Conservation (phyloP, 1,140 invertebrate species). For the Cotesia chilonis region DNA sequence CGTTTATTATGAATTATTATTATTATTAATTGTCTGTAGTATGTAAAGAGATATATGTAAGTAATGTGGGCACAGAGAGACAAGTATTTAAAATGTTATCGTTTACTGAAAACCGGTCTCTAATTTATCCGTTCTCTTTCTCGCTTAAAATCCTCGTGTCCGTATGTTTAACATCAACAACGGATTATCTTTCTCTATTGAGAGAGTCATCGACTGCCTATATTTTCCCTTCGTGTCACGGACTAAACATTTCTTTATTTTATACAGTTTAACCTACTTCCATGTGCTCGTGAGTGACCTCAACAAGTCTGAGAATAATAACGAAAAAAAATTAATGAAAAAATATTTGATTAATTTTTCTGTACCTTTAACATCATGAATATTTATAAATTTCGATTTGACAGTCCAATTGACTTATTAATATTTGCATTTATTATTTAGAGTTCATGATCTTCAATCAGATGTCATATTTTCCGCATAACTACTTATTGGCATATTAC, state of each 20-base stretch:
- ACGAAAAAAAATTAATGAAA: not conserved
- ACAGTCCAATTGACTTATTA: no score
- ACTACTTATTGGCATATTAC: no score
- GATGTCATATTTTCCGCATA: no score
- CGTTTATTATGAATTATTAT: no score
- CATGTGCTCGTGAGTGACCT: slow-evolving; percentile 6
- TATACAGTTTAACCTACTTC: slow-evolving; percentile 23
- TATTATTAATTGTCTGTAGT: not conserved
- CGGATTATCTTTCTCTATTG: slow-evolving; percentile 4
- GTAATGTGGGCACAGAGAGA: not conserved
- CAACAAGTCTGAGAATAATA: not conserved
- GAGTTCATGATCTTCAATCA: no score
- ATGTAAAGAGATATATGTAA: not conserved
- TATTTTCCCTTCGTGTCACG: not conserved
- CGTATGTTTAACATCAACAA: no score
- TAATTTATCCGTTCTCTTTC: not conserved
- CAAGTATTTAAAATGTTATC: not conserved
- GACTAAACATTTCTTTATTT: slow-evolving; percentile 7
- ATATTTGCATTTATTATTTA: no score
- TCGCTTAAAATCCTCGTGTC: not conserved
- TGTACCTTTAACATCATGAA: no score
- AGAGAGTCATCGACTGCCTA: not conserved
- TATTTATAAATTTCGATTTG: no score
- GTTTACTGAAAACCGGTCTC: slow-evolving; percentile 20
- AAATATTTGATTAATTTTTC: no score